These are phyloP conservation scores for Nixonia krombeini DNA, from an alignment of 1,140 invertebrate genomes.

Conservation along the genomic window DNA sequence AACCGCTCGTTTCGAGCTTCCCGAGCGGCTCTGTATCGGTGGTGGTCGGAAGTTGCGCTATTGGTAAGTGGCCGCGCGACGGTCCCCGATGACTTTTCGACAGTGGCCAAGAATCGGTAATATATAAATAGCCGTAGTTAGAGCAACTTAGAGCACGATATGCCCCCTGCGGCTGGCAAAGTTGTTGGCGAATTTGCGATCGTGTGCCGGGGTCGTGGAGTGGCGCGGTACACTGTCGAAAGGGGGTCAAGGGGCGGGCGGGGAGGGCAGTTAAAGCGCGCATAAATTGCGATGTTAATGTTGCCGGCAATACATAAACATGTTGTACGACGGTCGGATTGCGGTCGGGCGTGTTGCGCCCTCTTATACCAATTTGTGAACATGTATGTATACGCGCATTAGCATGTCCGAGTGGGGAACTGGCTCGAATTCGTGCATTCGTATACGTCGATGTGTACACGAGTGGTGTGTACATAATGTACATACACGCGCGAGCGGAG, in stretches of 20 bases:
- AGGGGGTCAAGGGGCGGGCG: constrained; percentile 3
- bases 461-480: constrained; percentile 10
- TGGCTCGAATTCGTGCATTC: constrained; percentile 22
- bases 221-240: constrained; percentile 4
- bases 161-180: constrained; percentile 35
- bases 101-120: background rate
- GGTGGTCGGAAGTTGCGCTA: no score
- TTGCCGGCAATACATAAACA: constrained; percentile 66
- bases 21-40: no score
- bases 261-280: constrained; percentile 54
- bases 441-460: constrained; percentile 15
- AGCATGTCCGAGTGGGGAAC: constrained; percentile 28
- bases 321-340: constrained; percentile 64
- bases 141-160: constrained; percentile 9
- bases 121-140: constrained; percentile 11
- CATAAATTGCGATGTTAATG: constrained; percentile 68
- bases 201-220: constrained; percentile 45
- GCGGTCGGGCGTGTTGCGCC: constrained; percentile 51
- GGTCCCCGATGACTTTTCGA: background rate
- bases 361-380: constrained; percentile 43
- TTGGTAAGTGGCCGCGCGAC: no score
- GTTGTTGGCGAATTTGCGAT: constrained; percentile 59
- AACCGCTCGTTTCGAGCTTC: no score
- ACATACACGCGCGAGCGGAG: constrained; percentile 16
- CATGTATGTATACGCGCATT: constrained; percentile 46